A percentile compares a stretch with the other conserved stretches of the same genome.
Conservation (phyloP, 1,140 invertebrate genomes). For the Thrips palmi region DNA sequence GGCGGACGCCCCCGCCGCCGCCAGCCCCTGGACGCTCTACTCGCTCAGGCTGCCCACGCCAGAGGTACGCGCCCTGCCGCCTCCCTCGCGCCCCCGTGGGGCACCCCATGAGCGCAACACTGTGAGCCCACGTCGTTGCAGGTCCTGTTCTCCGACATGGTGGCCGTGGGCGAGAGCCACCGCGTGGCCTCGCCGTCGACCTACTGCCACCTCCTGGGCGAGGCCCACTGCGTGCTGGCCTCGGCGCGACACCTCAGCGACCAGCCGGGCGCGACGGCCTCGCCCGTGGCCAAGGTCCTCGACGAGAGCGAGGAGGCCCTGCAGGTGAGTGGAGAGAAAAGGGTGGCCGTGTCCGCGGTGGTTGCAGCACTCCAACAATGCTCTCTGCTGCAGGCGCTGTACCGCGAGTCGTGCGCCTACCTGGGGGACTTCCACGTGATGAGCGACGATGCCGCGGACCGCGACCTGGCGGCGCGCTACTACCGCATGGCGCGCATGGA, state of each 20-base stretch:
- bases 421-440: slow-evolving; percentile 43
- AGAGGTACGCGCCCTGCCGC: too few relatives aligned
- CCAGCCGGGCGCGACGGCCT: slow-evolving; percentile 9
- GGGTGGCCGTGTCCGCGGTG: slow-evolving; percentile 5
- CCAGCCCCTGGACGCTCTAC: slow-evolving; percentile 50
- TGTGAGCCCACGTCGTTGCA: too few relatives aligned
- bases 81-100: too few relatives aligned
- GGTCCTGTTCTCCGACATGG: slow-evolving; percentile 41
- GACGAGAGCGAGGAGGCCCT: slow-evolving; percentile 2
- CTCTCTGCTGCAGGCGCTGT: slow-evolving; percentile 26
- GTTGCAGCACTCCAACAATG: slow-evolving; percentile 2
- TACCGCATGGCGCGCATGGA: too few relatives aligned
- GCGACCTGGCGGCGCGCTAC: too few relatives aligned
- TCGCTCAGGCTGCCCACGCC: slow-evolving; percentile 37
- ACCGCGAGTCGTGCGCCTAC: slow-evolving; percentile 36
- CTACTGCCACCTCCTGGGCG: slow-evolving; percentile 42
- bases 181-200: slow-evolving; percentile 27
- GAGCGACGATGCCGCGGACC: too few relatives aligned
- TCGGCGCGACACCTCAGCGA: slow-evolving; percentile 16
- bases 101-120: too few relatives aligned
- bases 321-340: slow-evolving; percentile 1
- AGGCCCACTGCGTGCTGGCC: slow-evolving; percentile 42
- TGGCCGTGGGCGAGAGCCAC: slow-evolving; percentile 41
- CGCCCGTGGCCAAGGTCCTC: slow-evolving; percentile 1
- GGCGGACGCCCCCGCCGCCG: too few relatives aligned